These are phyloP conservation scores for Priocnemis perturbator DNA, from an alignment of 2,888 invertebrate genomes.

Conservation along the genomic window DNA sequence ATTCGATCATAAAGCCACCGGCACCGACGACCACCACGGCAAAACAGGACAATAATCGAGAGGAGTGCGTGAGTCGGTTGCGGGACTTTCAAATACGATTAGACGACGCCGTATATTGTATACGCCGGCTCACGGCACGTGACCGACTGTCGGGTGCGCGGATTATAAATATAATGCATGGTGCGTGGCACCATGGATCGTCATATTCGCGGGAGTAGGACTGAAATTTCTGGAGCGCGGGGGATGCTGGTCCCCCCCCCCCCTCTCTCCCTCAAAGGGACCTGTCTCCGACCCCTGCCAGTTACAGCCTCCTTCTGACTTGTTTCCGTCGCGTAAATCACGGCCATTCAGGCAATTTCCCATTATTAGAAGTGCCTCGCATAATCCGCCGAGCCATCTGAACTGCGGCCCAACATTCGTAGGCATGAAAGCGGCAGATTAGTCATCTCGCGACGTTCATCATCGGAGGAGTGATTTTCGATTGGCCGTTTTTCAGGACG, in stretches of 20 bases:
- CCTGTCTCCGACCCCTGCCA: background rate
- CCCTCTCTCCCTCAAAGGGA: background rate
- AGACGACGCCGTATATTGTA: conserved; percentile 55
- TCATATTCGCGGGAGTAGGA: conserved; percentile 37
- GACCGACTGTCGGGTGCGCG: conserved; percentile 69
- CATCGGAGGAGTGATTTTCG: conserved; percentile 18
- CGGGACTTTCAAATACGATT: conserved; percentile 69
- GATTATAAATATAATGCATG: conserved; percentile 74
- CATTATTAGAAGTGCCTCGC: conserved; percentile 54
- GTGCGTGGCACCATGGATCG: conserved; percentile 48
- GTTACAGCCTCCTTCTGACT: conserved; percentile 12
- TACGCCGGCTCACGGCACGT: conserved; percentile 67
- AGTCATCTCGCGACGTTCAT: conserved; percentile 9
- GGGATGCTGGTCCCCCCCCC: conserved; percentile 6
- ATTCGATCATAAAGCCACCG: conserved; percentile 66
- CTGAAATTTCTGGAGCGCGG: background rate
- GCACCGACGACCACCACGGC: no score
- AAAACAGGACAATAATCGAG: conserved; percentile 58
- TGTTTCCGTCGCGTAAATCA: conserved; percentile 47
- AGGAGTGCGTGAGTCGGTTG: conserved; percentile 44
- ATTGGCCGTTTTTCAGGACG: conserved; percentile 23
- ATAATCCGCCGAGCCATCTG: conserved; percentile 1
- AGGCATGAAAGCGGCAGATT: background rate
- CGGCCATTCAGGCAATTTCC: conserved; percentile 28
- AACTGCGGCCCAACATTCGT: conserved; percentile 5